phyloP scores from a whole-genome alignment of 2,888 invertebrate species.

The Machimus rusticus region DNA sequence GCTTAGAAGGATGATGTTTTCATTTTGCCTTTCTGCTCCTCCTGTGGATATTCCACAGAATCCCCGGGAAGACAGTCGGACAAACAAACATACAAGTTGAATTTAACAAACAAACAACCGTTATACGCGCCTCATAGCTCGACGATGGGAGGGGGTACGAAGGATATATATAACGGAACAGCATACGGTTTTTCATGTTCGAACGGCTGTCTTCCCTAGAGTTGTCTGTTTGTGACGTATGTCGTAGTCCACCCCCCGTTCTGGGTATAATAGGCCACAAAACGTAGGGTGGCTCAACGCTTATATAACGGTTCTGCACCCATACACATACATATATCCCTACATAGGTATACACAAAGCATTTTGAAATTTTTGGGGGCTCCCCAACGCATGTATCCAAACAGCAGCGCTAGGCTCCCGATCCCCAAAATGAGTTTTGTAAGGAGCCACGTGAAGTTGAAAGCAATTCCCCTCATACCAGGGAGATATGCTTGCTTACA shows the following conservation, averaged over 20 bases:
- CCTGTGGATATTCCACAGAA: constrained; percentile 15
- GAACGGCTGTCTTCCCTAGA: constrained; percentile 40
- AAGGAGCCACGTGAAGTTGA: constrained; percentile 31
- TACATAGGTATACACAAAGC: background rate
- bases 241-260: constrained; percentile 29
- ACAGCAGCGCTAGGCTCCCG: background rate
- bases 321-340: background rate
- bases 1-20: constrained; percentile 19
- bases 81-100: constrained; percentile 24
- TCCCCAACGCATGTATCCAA: background rate
- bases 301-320: background rate
- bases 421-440: constrained; percentile 9
- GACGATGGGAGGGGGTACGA: background rate
- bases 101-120: constrained; percentile 14
- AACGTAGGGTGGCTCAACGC: background rate
- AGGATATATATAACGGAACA: background rate
- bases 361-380: background rate
- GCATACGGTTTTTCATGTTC: constrained; percentile 32
- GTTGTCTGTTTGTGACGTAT: constrained; percentile 47
- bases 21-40: constrained; percentile 37
- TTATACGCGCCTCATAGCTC: background rate
- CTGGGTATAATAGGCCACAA: background rate
- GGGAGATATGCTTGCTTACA: background rate
- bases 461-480: constrained; percentile 4
- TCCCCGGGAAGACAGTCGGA: background rate